Evolutionary conservation across 1,140 invertebrate genomes (phyloP), one percentile per base, ranked within the genome.

Genomic region (Teleogryllus occipitalis): DNA sequence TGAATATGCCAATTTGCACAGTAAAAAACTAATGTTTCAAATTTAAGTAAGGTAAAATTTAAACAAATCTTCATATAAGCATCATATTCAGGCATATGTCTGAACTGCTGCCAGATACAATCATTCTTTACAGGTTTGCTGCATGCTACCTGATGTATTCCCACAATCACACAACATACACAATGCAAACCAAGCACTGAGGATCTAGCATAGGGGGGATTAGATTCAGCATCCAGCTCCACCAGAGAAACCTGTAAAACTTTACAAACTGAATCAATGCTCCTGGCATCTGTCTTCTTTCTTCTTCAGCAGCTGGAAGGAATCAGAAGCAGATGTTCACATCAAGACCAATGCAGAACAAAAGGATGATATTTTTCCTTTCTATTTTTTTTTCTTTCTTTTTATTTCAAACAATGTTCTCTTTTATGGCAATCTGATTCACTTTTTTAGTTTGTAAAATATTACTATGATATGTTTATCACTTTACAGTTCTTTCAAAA

Each of bases 181-280:
- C n/a, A 76, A 39, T 76, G 75, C 75, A 76, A 47, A 48, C 76
- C n/a, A 54, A 18, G 76, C 76, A 77, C 76, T 77, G 76, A 18
- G 46, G 48, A 48, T 77, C 76, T 77, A 77, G 76, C 76, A 77
- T n/a, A 21, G 47, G 76, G 76, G 47, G 47, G 39, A 77, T 77
- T 77, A 77, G 47, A 18, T 77, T 48, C 76, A 47, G 76, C 76
- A 47, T 21, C 48, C 46, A 21, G 48, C 8, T 46, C 47, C 76
- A 77, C 39, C 46, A 47, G 47, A 21, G 48, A 54, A 39, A 48
- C 76, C 76, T 77, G 76, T 48, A 77, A 77, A 77, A 21, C 27
- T 65, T 65, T 65, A 65, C 54, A 65, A 65, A 65, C 54, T 65
- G 54, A 65, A 7, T 65, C 54, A 65, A 65, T 65, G 10, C 54